Percentiles rank a stretch among this genome's conserved stretches.
Conservation (phyloP, 2,113 vertebrate genomes). For the Eira barbara region DNA sequence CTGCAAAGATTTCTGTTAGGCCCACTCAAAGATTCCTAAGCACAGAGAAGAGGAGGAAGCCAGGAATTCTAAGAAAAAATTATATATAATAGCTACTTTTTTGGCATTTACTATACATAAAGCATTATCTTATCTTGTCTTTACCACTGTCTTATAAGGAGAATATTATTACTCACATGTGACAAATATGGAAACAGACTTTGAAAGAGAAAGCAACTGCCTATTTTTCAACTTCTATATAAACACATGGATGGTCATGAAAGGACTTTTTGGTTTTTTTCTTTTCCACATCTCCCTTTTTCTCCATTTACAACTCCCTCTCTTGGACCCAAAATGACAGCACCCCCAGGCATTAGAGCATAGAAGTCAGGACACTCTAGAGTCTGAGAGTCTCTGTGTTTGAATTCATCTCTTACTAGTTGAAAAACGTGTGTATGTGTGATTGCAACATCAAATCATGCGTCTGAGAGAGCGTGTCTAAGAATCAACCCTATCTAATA, state of each 20-base stretch:
- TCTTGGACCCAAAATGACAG: conserved; percentile 5
- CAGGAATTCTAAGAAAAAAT: conserved; percentile 22
- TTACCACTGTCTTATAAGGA: not conserved
- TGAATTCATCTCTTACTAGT: not conserved
- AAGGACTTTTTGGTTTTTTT: not conserved
- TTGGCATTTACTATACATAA: not conserved
- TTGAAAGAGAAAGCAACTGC: conserved; percentile 43
- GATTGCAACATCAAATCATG: not conserved
- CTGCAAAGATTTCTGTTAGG: not conserved
- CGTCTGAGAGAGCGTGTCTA: not conserved
- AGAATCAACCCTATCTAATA: not conserved
- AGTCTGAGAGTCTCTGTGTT: not conserved
- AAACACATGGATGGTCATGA: not conserved
- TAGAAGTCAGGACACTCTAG: not conserved
- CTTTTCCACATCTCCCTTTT: not conserved
- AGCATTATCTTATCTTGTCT: not conserved
- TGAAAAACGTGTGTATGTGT: not conserved
- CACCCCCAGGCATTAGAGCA: not conserved
- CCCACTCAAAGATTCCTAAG: not conserved
- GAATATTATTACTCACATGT: conserved; percentile 4
- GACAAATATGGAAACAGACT: conserved; percentile 21
- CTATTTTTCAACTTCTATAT: not conserved
- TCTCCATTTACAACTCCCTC: conserved; percentile 10
- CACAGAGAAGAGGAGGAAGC: not conserved
- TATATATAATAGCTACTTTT: not conserved